These are phyloP conservation scores for Slavum lentiscoides DNA, from an alignment of 2,888 invertebrate species.

Conservation along the genomic window DNA sequence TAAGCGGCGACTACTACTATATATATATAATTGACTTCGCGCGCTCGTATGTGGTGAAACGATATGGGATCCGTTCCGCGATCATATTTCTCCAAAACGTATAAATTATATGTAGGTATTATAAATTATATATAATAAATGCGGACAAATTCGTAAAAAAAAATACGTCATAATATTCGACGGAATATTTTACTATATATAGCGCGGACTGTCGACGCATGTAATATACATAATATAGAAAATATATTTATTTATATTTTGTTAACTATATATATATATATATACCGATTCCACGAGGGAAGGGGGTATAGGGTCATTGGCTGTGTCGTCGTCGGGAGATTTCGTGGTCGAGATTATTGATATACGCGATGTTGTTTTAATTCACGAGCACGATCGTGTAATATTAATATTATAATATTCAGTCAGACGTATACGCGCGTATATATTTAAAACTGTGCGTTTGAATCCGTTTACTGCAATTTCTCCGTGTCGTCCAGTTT, in stretches of 20 bases:
- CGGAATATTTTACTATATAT: too few species aligned
- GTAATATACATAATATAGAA: neutral
- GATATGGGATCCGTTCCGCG: too few species aligned
- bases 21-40: too few species aligned
- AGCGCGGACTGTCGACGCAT: neutral
- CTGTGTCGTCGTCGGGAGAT: neutral
- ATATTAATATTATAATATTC: neutral
- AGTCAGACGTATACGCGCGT: neutral
- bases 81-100: too few species aligned
- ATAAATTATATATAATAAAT: too few species aligned
- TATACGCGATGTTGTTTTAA: neutral
- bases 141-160: neutral
- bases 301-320: constrained; percentile 5
- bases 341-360: constrained; percentile 5
- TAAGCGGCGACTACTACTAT: too few species aligned
- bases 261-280: neutral
- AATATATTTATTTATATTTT: too few species aligned
- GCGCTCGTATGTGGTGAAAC: too few species aligned
- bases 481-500: too few species aligned
- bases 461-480: too few species aligned
- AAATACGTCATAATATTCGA: too few species aligned
- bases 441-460: neutral
- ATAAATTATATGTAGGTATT: too few species aligned
- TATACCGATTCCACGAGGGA: neutral
- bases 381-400: constrained; percentile 19